Percentiles rank a stretch among this genome's conserved stretches.
phyloP scores from a whole-genome alignment of 2,888 invertebrate species.

The Cantharis rufa region DNA sequence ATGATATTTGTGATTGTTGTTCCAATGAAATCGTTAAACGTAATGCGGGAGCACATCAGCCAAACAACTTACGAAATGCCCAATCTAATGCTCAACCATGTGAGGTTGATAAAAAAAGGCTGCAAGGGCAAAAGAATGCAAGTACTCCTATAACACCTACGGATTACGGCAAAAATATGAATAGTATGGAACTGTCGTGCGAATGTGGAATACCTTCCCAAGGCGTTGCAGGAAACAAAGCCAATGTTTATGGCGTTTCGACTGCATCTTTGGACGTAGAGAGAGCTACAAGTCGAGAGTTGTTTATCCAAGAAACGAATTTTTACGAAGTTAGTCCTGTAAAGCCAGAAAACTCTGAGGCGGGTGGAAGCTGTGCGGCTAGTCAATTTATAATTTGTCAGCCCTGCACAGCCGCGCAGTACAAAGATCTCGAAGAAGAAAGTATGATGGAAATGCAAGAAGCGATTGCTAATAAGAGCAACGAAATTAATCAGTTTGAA shows the following conservation, averaged over 20 bases:
- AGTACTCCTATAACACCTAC: not conserved
- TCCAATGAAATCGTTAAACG: not conserved
- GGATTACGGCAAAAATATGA: not conserved
- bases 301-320: not conserved
- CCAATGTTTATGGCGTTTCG: not conserved
- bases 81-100: not conserved
- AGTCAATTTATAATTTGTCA: not conserved
- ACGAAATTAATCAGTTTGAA: slow-evolving; percentile 8
- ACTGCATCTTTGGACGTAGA: not conserved
- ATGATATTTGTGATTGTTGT: not conserved
- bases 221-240: not conserved
- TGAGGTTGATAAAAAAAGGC: not conserved
- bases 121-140: not conserved
- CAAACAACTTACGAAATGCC: not conserved
- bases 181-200: not conserved
- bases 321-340: not conserved
- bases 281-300: not conserved
- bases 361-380: not conserved
- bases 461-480: slow-evolving; percentile 42
- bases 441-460: slow-evolving; percentile 47
- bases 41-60: not conserved
- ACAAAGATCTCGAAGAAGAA: slow-evolving; percentile 27
- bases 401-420: slow-evolving; percentile 21
- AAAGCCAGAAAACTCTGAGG: not conserved
- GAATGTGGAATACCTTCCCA: not conserved